Evolutionary conservation across 2,888 invertebrate species (phyloP), one percentile per base, ranked within the genome.

Genomic region (Caenorhabditis uteleia): DNA sequence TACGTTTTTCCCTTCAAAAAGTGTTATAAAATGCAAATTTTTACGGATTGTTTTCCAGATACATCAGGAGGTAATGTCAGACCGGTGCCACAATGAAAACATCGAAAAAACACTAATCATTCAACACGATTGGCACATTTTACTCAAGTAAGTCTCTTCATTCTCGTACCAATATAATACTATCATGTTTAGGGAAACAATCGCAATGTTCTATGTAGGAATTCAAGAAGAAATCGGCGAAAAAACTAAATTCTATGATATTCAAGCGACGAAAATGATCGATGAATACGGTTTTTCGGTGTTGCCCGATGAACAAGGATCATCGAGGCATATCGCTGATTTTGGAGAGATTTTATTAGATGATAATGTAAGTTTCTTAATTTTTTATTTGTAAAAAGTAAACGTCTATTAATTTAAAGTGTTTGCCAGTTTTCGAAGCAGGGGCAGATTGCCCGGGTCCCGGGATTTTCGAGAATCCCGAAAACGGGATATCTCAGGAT

Each of bases 221-320:
- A 43, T 66, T 3, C 47, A 36, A 25, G 20, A 20, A 7, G 3
- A 14, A 0, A 36, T 29, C 7, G 44, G 42, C 5, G 20, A n/a
- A 0, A 51, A 31, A 21, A 51, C 59, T 0, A 38, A 47, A n/a
- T 66, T 31, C 34, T 47, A 51, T 18, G 55, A 59, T 27, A 45
- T 59, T 8, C 47, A 66, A 47, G 23, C 39, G n/a, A 66, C 66
- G n/a, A 66, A 66, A 34, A 16, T 66, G 1, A 51, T 66, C 16
- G 66, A 66, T 36, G 66, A 59, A 12, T 56, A 21, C 16, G 53
- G 49, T 12, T 60, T 66, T 18, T 27, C 59, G 7, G 59, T 66
- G 6, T 14, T 66, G 18, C 59, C 59, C 2, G 45, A 34, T 7
- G 44, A 36, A 26, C 3, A 46, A 8, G 60, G 53, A 23, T 12